Conservation (phyloP, 1,140 invertebrate species). For the Neocloeon triangulifer region DNA sequence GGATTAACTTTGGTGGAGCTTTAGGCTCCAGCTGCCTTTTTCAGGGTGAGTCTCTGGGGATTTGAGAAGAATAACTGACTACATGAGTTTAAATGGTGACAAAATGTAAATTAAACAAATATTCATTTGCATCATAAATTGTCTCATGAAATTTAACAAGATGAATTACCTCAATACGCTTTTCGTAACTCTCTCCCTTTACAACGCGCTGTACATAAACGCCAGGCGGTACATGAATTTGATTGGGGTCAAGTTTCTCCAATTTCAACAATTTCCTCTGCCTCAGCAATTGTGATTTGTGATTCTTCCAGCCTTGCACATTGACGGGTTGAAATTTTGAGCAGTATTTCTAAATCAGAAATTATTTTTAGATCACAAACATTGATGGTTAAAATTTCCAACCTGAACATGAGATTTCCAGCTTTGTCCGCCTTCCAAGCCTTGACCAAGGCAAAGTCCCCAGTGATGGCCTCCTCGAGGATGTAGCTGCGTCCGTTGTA, state of each 20-base stretch:
- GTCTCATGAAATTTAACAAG: background rate
- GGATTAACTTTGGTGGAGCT: conserved; percentile 22
- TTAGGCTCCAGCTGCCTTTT: conserved; percentile 11
- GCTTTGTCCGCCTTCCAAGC: conserved; percentile 88
- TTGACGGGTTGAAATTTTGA: conserved; percentile 83
- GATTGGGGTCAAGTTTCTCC: conserved; percentile 65
- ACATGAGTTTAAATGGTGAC: too few relatives aligned
- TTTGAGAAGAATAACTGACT: too few relatives aligned
- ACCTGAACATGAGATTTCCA: conserved; percentile 87
- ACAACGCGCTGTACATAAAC: conserved; percentile 82
- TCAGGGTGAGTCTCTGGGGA: conserved; percentile 18
- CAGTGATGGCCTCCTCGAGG: conserved; percentile 88
- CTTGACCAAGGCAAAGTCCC: conserved; percentile 90
- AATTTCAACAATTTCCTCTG: conserved; percentile 84
- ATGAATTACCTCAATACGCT: conserved; percentile 77
- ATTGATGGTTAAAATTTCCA: too few relatives aligned
- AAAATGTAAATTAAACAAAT: too few relatives aligned
- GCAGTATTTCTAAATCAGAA: conserved; percentile 44
- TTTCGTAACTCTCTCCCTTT: conserved; percentile 62
- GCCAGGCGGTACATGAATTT: conserved; percentile 77
- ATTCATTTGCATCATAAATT: too few relatives aligned
- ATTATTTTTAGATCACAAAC: too few relatives aligned
- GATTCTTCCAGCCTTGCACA: conserved; percentile 80
- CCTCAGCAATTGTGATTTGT: conserved; percentile 80
- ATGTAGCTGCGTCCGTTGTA: conserved; percentile 80